Conservation (phyloP, 2,888 invertebrate species). For the Nomada ruficornis region DNA sequence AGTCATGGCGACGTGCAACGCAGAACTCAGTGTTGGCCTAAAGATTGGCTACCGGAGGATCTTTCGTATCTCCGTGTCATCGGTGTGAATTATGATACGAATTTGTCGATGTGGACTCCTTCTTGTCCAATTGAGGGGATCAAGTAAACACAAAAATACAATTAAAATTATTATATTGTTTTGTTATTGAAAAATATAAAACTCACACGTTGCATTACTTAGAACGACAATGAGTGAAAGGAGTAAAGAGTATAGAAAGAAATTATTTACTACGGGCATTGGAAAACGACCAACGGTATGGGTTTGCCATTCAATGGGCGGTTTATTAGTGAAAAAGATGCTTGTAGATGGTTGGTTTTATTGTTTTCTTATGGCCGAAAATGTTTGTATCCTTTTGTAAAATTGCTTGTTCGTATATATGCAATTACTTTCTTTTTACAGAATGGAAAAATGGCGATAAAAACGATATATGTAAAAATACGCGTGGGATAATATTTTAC, state of each 20-base stretch:
- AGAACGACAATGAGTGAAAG: slow-evolving; percentile 87
- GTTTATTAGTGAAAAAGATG: slow-evolving; percentile 94
- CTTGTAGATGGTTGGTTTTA: slow-evolving; percentile 87
- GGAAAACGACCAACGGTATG: slow-evolving; percentile 94
- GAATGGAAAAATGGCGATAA: slow-evolving; percentile 86
- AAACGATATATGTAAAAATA: slow-evolving; percentile 88
- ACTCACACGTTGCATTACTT: neutral
- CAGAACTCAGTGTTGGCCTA: slow-evolving; percentile 95
- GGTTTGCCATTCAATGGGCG: slow-evolving; percentile 99
- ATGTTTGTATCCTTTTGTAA: neutral
- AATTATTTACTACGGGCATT: slow-evolving; percentile 90
- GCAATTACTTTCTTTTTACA: slow-evolving; percentile 55
- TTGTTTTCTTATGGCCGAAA: neutral
- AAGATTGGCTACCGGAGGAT: slow-evolving; percentile 96
- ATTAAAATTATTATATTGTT: neutral
- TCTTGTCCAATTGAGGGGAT: slow-evolving; percentile 87
- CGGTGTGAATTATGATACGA: slow-evolving; percentile 95
- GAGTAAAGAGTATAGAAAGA: slow-evolving; percentile 88
- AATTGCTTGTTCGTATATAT: neutral
- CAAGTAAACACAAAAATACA: slow-evolving; percentile 77
- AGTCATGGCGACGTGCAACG: slow-evolving; percentile 75
- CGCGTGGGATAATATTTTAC: slow-evolving; percentile 93
- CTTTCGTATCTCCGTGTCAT: slow-evolving; percentile 90
- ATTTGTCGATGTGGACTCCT: slow-evolving; percentile 92
- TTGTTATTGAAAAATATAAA: neutral